Evolutionary conservation across 1,140 invertebrate species (phyloP).

Genomic region (Choristoneura fumiferana): DNA sequence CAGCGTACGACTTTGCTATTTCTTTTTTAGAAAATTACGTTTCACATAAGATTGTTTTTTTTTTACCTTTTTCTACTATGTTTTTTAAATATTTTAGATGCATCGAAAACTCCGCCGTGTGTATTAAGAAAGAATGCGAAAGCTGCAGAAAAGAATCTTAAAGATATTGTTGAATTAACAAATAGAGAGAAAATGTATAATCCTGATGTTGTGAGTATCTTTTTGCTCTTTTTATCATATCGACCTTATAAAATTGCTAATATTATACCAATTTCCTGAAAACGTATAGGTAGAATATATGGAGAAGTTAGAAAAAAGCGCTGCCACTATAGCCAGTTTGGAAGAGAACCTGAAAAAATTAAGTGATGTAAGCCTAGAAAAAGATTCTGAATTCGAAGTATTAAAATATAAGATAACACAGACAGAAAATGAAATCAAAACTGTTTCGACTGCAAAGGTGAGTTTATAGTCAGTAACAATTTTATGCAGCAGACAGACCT

Average conservation of each 20-base stretch:
- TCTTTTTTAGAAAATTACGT: too few relatives aligned
- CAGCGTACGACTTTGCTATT: too few relatives aligned
- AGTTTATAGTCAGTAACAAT: constrained; percentile 19
- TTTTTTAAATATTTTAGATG: too few relatives aligned
- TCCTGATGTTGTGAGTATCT: constrained; percentile 51
- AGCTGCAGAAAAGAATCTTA: constrained; percentile 56
- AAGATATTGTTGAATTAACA: constrained; percentile 65
- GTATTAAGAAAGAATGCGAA: constrained; percentile 57
- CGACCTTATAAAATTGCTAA: too few relatives aligned
- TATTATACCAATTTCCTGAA: too few relatives aligned
- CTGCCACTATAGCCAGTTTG: constrained; percentile 42
- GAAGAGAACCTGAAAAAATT: constrained; percentile 46
- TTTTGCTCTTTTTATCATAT: background rate
- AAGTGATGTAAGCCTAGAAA: constrained; percentile 39
- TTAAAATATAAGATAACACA: constrained; percentile 45
- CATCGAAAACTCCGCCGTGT: constrained; percentile 69
- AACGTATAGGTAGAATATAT: constrained; percentile 53
- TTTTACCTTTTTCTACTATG: constrained; percentile 23
- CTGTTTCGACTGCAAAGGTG: constrained; percentile 46
- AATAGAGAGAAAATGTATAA: constrained; percentile 58
- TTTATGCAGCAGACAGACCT: background rate
- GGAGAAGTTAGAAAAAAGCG: constrained; percentile 55
- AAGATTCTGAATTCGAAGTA: constrained; percentile 49
- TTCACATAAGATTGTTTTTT: too few relatives aligned
- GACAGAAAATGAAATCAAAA: constrained; percentile 45